Base-by-base conservation (phyloP, 2,797 vertebrate genomes). In the Erpetoichthys calabaricus region DNA sequence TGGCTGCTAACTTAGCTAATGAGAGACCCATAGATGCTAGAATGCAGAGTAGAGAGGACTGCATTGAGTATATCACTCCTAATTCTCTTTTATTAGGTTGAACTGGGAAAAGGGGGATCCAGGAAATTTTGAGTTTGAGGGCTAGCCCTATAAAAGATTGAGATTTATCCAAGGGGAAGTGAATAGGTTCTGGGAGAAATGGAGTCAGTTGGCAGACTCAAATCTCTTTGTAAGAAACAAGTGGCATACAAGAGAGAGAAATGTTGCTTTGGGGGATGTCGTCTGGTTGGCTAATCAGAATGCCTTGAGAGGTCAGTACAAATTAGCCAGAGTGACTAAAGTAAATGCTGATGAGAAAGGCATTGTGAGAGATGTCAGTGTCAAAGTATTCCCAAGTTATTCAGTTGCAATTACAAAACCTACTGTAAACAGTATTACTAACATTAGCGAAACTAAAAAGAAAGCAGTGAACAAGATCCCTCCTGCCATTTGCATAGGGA, bases 211-310 rank as follows among this genome's bases (percentile, higher is more conserved):
- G 1, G 61, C 65, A 1, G 59, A 69, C 1, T 63, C 63, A 0
- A 70, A 68, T 4, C 44, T 70, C 1, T 70, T 70, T 6, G 5
- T 66, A 0, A 50, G 68, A 5, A 55, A n/a, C n/a, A n/a, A n/a
- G n/a, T n/a, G n/a, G n/a, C n/a, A n/a, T n/a, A n/a, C n/a, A n/a
- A n/a, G n/a, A n/a, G n/a, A n/a, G n/a, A n/a, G n/a, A 7, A 9
- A 70, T 65, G 44, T 68, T 63, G 9, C 6, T 25, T 25, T 25
- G 25, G 25, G 25, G 25, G 25, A 25, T 25, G 25, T 25, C 25
- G 25, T 25, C 25, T 25, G 25, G 25, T 25, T 25, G 25, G 25
- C 25, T 25, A 25, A 25, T 25, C 1, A 25, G 25, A 25, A 25
- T 25, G 25, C 25, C 25, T 25, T 1, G 25, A 25, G 25, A 25